Base-by-base conservation (phyloP, 2,113 vertebrate species). In the Taurulus bubalis region DNA sequence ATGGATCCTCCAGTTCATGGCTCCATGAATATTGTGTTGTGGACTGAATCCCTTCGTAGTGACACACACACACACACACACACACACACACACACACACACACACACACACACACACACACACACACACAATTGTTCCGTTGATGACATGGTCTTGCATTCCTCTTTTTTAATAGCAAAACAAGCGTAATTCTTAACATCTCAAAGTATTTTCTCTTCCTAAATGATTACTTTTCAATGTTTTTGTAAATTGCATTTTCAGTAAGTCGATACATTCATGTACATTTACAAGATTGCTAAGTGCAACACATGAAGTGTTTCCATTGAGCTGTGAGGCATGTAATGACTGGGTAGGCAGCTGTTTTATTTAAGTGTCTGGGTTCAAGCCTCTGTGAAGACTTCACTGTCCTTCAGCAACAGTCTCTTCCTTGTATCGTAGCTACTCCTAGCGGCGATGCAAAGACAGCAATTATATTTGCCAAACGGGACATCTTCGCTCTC, bases 21-120 rank as follows among this genome's bases (percentile, higher is more conserved):
- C 84, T 90, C 88, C 82, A 87, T 91, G 87, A 91, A 92, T 93
- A 91, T 89, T 88, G 76, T 71, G 79, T 84, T 87, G 86, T 79
- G 86, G 74, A 82, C 78, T 79, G 69, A 85, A 85, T 87, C 78
- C 86, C 83, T 79, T 82, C 7, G 69, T 81, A 88, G 75, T 34
- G 2, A 32, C 71, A 67, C 47, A 69, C 68, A 83, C 71, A 77
- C 9, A 45, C 42, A n/a, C 56, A 34, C 38, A 10, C 38, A 11
- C 38, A 11, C 38, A 40, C 38, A 40, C 38, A 40, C 38, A 11
- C 34, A 34, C 34, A 34, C 34, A 34, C 3, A 34, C 4, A 34
- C 4, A 34, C 34, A 34, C 34, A 34, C 3, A 34, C 34, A 34
- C 34, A 34, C 9, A 40, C 9, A 40, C 9, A 10, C n/a, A n/a